Evolutionary conservation across 30 jellyfish, hydroid and myxozoan species (phyloP).

Genomic region (Chrysaora quinquecirrha): DNA sequence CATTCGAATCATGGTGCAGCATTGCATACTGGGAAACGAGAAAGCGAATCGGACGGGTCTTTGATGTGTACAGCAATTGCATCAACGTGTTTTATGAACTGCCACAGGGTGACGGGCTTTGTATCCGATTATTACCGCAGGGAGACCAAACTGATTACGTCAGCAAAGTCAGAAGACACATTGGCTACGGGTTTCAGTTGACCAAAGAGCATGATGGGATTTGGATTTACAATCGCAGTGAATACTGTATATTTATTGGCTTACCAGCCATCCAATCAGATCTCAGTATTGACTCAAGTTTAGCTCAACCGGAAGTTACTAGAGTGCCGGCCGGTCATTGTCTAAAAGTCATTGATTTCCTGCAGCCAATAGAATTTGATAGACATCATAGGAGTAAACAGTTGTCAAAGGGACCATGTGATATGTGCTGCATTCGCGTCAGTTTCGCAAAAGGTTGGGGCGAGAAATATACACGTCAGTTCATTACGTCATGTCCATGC

Average conservation of each 20-base stretch:
- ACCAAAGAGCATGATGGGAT: constrained; percentile 83
- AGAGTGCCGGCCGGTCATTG: constrained; percentile 87
- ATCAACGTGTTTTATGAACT: constrained; percentile 72
- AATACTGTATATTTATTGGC: constrained; percentile 71
- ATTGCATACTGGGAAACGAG: constrained; percentile 90
- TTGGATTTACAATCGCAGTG: constrained; percentile 90
- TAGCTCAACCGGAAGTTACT: constrained; percentile 55
- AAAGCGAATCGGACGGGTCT: constrained; percentile 80
- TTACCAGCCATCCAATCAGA: constrained; percentile 65
- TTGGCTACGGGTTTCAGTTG: constrained; percentile 87
- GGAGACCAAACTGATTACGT: constrained; percentile 57
- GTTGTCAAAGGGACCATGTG: constrained; percentile 24
- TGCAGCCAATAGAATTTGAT: constrained; percentile 6
- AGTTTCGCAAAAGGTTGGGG: constrained; percentile 98
- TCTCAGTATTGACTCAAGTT: neutral
- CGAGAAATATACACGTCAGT: constrained; percentile 76
- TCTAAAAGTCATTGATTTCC: constrained; percentile 66
- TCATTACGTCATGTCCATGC: constrained; percentile 86
- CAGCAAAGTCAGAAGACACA: constrained; percentile 68
- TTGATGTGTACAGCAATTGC: constrained; percentile 71
- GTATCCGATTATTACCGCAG: constrained; percentile 58
- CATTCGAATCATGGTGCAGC: constrained; percentile 78
- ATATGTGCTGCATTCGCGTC: constrained; percentile 73
- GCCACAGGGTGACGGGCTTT: constrained; percentile 92
- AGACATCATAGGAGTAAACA: neutral